Conservation (phyloP, 2,113 vertebrate genomes). For the Oryzias celebensis region DNA sequence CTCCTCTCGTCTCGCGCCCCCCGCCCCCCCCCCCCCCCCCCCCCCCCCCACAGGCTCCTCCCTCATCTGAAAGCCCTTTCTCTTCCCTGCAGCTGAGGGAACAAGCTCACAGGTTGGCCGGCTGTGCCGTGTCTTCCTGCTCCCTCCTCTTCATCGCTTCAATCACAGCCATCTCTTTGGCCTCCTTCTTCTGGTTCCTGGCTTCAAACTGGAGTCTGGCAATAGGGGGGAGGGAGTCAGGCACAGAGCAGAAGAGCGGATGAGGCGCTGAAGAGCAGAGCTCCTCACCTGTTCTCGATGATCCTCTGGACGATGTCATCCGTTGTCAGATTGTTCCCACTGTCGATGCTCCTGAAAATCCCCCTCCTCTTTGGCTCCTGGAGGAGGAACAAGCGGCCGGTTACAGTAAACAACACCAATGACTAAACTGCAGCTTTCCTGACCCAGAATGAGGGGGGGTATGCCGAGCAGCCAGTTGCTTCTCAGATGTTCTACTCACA, state of each 20-base stretch:
- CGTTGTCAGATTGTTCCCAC: constrained; percentile 87
- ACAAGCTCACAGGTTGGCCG: constrained; percentile 33
- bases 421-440: not conserved
- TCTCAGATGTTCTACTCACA: constrained; percentile 73
- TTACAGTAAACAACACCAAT: not conserved
- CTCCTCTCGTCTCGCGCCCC: too few species aligned
- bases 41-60: not conserved
- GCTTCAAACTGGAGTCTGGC: constrained; percentile 92
- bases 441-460: too few species aligned
- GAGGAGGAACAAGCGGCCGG: not conserved
- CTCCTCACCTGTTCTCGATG: constrained; percentile 89
- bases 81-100: constrained; percentile 18
- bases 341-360: constrained; percentile 85
- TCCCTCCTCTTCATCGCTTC: constrained; percentile 82
- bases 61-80: too few species aligned
- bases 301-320: constrained; percentile 96
- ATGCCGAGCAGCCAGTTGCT: not conserved
- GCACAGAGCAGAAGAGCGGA: not conserved
- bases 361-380: constrained; percentile 89
- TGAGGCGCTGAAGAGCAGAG: too few species aligned
- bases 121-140: constrained; percentile 36
- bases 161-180: constrained; percentile 90
- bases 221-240: not conserved
- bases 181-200: constrained; percentile 96
- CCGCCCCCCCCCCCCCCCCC: not conserved